These are phyloP conservation scores for Pan paniscus DNA, from an alignment of 2,113 vertebrate genomes.

Conservation along the genomic window DNA sequence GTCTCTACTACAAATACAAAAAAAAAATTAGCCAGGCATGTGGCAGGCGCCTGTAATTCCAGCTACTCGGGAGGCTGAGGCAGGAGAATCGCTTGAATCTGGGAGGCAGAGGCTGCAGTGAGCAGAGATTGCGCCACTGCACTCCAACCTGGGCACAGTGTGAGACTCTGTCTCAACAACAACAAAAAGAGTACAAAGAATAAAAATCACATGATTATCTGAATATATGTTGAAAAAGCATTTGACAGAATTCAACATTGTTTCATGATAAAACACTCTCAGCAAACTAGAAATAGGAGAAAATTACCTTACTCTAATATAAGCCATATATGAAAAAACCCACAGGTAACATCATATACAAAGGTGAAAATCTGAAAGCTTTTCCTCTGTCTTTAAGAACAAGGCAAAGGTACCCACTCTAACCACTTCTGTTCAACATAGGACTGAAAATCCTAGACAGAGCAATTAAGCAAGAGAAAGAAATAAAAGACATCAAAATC, in stretches of 20 bases:
- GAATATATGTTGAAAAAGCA: neutral
- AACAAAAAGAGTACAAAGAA: neutral
- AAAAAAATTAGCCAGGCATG: no score
- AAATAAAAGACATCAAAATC: neutral
- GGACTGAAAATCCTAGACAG: neutral
- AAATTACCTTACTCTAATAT: neutral
- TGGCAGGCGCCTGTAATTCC: no score
- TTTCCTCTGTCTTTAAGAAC: neutral
- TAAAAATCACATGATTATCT: neutral
- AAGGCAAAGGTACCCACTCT: neutral
- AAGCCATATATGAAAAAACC: neutral
- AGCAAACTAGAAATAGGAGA: neutral
- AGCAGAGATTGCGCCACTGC: no score
- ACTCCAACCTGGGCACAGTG: no score
- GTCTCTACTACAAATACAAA: no score
- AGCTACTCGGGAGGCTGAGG: no score
- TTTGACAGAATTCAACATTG: neutral
- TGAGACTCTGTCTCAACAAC: no score
- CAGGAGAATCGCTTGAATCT: no score
- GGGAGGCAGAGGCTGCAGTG: no score
- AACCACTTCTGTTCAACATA: neutral
- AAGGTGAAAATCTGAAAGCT: neutral
- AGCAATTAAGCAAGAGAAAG: neutral
- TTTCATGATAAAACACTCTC: neutral
- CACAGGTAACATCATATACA: neutral